Evolutionary conservation across 2,797 vertebrate genomes (phyloP).

Genomic region (Lepilemur ruficaudatus): DNA sequence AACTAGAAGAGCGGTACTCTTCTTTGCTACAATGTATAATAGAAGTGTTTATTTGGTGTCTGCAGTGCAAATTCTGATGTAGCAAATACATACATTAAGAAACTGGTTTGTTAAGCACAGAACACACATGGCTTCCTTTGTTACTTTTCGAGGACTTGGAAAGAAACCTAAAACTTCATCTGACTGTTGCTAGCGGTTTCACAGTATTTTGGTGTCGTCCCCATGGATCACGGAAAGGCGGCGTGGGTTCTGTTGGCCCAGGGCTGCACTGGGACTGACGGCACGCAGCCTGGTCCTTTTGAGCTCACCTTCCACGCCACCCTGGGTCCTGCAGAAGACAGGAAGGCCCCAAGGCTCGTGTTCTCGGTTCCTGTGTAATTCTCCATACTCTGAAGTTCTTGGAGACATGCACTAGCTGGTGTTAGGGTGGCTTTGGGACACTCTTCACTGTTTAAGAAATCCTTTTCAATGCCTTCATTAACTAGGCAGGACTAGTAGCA

Average conservation of each 20-base stretch:
- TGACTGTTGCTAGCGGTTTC: neutral
- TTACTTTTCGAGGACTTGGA: neutral
- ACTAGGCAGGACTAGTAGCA: neutral
- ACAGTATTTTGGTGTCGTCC: neutral
- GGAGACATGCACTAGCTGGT: neutral
- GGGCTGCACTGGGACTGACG: neutral
- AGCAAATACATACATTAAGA: neutral
- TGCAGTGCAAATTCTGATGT: neutral
- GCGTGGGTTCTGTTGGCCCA: neutral
- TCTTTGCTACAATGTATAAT: neutral
- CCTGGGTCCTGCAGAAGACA: neutral
- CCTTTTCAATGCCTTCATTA: neutral
- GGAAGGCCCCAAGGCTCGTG: neutral
- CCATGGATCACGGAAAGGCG: neutral
- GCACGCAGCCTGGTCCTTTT: neutral
- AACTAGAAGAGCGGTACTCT: constrained; percentile 62
- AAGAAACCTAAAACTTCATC: neutral
- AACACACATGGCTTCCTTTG: neutral
- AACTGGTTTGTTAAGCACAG: neutral
- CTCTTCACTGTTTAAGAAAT: neutral
- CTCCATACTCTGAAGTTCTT: neutral
- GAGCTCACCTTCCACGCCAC: neutral
- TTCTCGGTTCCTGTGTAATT: neutral
- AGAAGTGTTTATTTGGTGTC: neutral
- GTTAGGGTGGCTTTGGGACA: neutral